Conservation (phyloP, 2,888 invertebrate species). For the Mythimna lalbum region DNA sequence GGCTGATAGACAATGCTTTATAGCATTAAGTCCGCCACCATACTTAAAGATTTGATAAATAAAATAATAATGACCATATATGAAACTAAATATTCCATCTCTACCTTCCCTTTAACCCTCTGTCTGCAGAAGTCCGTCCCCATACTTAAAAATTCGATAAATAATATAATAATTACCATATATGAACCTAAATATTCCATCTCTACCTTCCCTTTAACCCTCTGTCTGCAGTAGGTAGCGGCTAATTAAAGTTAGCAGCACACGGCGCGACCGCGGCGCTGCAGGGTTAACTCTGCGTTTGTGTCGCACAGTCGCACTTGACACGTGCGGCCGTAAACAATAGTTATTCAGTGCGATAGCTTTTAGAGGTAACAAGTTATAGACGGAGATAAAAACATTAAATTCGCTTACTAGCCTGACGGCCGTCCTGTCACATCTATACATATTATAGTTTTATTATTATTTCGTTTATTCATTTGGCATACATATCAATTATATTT, state of each 20-base stretch:
- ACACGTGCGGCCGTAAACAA: conserved; percentile 30
- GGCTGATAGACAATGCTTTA: too few species aligned
- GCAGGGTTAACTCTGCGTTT: conserved; percentile 63
- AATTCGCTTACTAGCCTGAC: too few species aligned
- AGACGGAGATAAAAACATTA: too few species aligned
- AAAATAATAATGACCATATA: background rate
- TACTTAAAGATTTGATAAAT: too few species aligned
- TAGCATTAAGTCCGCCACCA: too few species aligned
- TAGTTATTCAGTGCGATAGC: conserved; percentile 5
- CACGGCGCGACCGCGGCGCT: conserved; percentile 68
- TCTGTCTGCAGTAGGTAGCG: conserved; percentile 69
- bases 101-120: conserved; percentile 70
- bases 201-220: conserved; percentile 69
- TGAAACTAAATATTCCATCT: conserved; percentile 6
- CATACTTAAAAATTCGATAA: too few species aligned
- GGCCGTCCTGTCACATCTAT: too few species aligned
- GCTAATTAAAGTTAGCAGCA: conserved; percentile 84
- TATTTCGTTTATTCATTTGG: too few species aligned
- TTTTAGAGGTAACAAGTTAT: background rate
- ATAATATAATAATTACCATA: background rate
- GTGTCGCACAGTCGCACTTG: conserved; percentile 45
- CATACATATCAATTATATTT: too few species aligned
- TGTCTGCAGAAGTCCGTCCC: too few species aligned
- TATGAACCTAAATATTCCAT: conserved; percentile 8
- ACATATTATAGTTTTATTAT: too few species aligned